Base-by-base conservation (phyloP, 2,888 invertebrate genomes). In the Aelia acuminata region DNA sequence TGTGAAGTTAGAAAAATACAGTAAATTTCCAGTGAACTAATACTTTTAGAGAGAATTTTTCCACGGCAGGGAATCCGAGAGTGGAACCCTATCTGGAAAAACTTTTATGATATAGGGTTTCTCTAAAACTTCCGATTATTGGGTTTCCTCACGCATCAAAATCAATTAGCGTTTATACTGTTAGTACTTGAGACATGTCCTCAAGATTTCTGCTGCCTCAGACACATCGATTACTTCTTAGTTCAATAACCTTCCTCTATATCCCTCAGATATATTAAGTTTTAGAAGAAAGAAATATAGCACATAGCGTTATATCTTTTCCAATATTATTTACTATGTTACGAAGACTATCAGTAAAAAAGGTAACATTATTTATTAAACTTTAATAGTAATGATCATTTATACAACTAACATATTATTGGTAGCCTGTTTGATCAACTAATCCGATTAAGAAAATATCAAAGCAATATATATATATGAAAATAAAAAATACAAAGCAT, bases 51-150 rank as follows among this genome's bases (percentile, higher is more conserved):
- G 22, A 80, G 80, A n/a, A 47, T 43, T 80, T 80, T 47, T 13
- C 47, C 22, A 13, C 3, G 8, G 35, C 31, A 13, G 63, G 35
- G 18, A 22, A 70, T 18, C 35, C 31, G 43, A 80, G 43, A 80
- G 43, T 80, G 80, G 43, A 80, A 80, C 80, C 80, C 80, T 43
- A 80, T 80, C 80, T 47, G n/a, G 80, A n/a, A 80, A 80, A 80
- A 80, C 80, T 80, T 80, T 80, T 80, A 80, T 80, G 80, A 80
- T 80, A 80, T 80, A 80, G n/a, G 80, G 80, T 80, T 80, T 80
- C 80, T 80, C 80, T 43, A 47, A 43, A 80, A 80, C 80, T 80
- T 80, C n/a, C 39, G 63, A 70, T 70, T 80, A 80, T 80, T 80
- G 80, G 80, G 43, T 80, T 80, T 80, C 80, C 43, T 80, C 80